Base-by-base conservation (phyloP, 2,113 vertebrate species). In the Irena cyanogastra region DNA sequence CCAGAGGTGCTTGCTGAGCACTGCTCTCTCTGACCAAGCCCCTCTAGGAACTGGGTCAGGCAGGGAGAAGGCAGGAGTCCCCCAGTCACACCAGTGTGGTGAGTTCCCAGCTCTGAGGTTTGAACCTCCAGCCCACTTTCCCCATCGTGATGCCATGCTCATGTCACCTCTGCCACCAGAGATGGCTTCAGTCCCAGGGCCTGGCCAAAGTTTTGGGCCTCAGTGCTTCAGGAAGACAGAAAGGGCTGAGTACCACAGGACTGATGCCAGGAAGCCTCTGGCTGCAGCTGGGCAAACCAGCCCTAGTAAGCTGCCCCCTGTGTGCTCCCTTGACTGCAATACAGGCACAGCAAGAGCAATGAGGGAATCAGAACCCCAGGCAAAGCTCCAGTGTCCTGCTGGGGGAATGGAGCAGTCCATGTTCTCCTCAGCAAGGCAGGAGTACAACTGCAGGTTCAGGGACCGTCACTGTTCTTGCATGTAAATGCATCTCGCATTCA, bases 81-180 rank as follows among this genome's bases (percentile, higher is more conserved):
- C 21, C 35, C 3, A 19, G 41, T 59, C 72, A 54, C 68, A 81
- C 16, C 53, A 57, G 22, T 27, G 56, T 2, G 1, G 26, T 2
- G 28, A 75, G 26, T 52, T 87, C 47, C 42, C 39, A 44, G 18
- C 28, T 63, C 26, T 0, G 0, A 56, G 17, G 11, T 41, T 87
- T 93, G 31, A 70, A 63, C 22, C 11, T 89, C 19, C 22, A 83
- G 31, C 21, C 12, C 10, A 35, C 28, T 27, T 15, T 47, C 33
- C 11, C 30, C 33, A 59, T 50, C 0, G 0, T 7, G 3, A 39
- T 35, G 33, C 71, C 30, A 76, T 65, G 79, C 10, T 54, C 27
- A 4, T 26, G 7, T 70, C 68, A 66, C 27, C 24, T 63, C 47
- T 30, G 53, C 33, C 44, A 91, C 15, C 8, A 17, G 22, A 45